Conservation (phyloP, 1,140 invertebrate genomes). For the Cotesia typhae region DNA sequence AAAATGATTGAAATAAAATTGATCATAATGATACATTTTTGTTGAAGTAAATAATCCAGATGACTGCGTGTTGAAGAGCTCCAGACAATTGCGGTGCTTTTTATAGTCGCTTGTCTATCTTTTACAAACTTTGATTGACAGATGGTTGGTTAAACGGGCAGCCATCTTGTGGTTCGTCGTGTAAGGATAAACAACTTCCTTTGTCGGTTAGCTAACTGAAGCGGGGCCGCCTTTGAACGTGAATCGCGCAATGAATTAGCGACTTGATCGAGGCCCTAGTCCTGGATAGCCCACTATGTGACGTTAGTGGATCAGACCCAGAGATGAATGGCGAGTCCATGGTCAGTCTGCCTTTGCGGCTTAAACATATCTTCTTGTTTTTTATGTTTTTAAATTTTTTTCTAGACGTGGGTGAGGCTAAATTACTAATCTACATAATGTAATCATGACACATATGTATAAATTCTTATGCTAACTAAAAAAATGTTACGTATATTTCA, state of each 20-base stretch:
- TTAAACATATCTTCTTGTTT: constrained; percentile 2
- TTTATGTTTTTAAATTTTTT: constrained; percentile 3
- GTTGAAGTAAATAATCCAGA: background rate
- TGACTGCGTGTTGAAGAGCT: constrained; percentile 1
- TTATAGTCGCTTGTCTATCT: constrained; percentile 37
- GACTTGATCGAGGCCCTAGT: constrained; percentile 36
- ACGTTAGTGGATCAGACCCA: constrained; percentile 17
- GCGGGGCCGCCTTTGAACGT: constrained; percentile 40
- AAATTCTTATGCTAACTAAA: too few species aligned
- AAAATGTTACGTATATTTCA: too few species aligned
- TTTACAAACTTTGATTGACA: constrained; percentile 41
- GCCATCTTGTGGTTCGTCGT: constrained; percentile 44
- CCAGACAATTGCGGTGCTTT: constrained; percentile 43
- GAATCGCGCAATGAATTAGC: constrained; percentile 46
- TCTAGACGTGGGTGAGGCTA: background rate
- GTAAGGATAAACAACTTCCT: constrained; percentile 50
- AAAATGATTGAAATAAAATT: too few species aligned
- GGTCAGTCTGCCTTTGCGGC: constrained; percentile 11
- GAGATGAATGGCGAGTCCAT: constrained; percentile 21
- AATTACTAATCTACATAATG: too few species aligned
- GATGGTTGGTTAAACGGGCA: constrained; percentile 35
- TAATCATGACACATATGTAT: too few species aligned
- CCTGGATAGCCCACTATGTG: background rate
- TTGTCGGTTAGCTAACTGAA: constrained; percentile 41
- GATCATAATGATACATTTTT: background rate